Evolutionary conservation across 2,797 vertebrate genomes (phyloP).

Genomic region (Eurystomus glaucurus): DNA sequence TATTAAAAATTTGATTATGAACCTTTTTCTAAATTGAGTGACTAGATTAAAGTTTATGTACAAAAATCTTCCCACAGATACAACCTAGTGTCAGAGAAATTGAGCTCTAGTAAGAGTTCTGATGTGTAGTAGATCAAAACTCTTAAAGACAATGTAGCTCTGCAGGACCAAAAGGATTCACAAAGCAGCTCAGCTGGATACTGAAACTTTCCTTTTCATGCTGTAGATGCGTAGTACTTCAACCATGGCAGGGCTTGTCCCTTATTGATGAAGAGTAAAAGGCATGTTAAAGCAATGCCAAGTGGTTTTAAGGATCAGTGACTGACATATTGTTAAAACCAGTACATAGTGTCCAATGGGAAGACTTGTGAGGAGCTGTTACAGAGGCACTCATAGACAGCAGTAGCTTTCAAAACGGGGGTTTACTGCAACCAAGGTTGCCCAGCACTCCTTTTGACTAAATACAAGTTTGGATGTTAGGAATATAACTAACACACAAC

Average conservation of each 20-base stretch:
- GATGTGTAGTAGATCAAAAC: background rate
- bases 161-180: background rate
- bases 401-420: too few relatives aligned
- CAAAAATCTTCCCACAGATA: background rate
- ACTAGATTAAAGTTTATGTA: background rate
- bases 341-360: background rate
- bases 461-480: too few relatives aligned
- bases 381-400: too few relatives aligned
- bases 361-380: background rate
- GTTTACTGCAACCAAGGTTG: too few relatives aligned
- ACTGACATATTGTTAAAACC: background rate
- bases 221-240: background rate
- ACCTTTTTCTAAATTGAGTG: accelerated
- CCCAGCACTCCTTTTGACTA: too few relatives aligned
- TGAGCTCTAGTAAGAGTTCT: background rate
- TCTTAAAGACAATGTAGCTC: background rate
- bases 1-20: background rate
- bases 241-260: background rate
- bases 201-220: background rate
- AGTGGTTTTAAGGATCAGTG: background rate
- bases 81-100: background rate
- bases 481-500: too few relatives aligned
- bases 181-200: background rate
- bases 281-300: background rate
- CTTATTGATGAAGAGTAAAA: background rate